phyloP scores from a whole-genome alignment of 2,888 invertebrate genomes.

The Melipona bicolor region DNA sequence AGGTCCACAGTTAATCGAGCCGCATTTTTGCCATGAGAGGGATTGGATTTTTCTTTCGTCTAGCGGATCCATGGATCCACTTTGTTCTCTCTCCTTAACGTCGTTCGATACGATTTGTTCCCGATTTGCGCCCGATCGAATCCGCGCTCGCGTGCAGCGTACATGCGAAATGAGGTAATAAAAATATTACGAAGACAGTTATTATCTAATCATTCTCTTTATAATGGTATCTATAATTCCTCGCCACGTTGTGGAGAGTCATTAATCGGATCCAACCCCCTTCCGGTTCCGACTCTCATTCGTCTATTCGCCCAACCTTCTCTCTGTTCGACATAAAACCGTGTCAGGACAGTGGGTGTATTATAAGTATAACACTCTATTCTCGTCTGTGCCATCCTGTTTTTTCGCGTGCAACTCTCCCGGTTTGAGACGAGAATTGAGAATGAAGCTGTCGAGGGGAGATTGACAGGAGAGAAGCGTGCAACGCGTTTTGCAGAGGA shows the following conservation, averaged over 20 bases:
- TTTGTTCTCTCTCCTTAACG: constrained; percentile 35
- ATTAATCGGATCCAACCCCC: constrained; percentile 66
- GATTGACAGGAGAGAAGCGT: too few species aligned
- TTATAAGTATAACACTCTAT: constrained; percentile 50
- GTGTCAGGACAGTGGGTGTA: constrained; percentile 55
- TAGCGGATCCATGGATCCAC: background rate
- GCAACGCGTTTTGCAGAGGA: background rate
- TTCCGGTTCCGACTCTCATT: constrained; percentile 36
- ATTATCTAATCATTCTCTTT: constrained; percentile 77
- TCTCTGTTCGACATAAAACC: constrained; percentile 57
- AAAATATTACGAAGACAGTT: constrained; percentile 80
- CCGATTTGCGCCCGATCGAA: constrained; percentile 57
- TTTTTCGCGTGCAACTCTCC: background rate
- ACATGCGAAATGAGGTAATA: constrained; percentile 74
- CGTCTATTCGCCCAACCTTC: constrained; percentile 8
- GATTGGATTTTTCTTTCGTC: constrained; percentile 43
- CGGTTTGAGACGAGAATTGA: too few species aligned
- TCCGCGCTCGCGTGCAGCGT: constrained; percentile 34
- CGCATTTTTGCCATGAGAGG: constrained; percentile 1
- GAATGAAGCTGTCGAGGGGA: too few species aligned
- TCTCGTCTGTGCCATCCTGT: background rate
- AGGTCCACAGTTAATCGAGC: constrained; percentile 43
- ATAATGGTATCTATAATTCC: constrained; percentile 81
- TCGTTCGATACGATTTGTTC: constrained; percentile 56
- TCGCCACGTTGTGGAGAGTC: constrained; percentile 74